A percentile compares a stretch with the other conserved stretches of the same genome.
Conservation (phyloP, 2,113 vertebrate species). For the Xyliphius kryptos region DNA sequence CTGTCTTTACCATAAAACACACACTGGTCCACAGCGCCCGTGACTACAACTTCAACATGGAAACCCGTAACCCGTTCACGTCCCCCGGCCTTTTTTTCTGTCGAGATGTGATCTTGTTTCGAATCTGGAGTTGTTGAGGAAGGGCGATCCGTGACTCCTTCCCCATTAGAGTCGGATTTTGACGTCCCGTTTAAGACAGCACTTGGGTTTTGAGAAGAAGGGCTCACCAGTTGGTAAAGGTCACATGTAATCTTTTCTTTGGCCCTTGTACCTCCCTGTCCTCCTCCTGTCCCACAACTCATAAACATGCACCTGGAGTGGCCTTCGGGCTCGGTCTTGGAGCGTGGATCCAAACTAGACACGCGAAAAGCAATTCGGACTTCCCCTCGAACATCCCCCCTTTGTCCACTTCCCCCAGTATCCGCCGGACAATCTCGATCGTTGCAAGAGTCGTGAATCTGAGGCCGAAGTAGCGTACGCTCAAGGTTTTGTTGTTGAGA, state of each 20-base stretch:
- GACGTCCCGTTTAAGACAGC: conserved; percentile 68
- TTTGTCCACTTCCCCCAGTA: conserved; percentile 39
- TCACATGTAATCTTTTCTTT: conserved; percentile 96
- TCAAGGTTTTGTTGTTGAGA: conserved; percentile 66
- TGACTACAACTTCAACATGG: conserved; percentile 92
- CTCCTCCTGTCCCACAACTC: conserved; percentile 66
- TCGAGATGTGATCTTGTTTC: conserved; percentile 47
- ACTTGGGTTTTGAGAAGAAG: conserved; percentile 71
- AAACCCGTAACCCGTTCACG: conserved; percentile 75
- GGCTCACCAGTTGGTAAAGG: conserved; percentile 87
- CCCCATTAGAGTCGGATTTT: conserved; percentile 53
- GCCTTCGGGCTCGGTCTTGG: conserved; percentile 59
- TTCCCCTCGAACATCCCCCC: conserved; percentile 65
- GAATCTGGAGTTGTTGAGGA: conserved; percentile 37
- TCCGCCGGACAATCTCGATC: conserved; percentile 40
- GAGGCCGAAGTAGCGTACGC: conserved; percentile 50
- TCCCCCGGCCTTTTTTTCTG: conserved; percentile 55
- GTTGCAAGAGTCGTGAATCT: conserved; percentile 28
- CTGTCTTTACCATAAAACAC: conserved; percentile 89
- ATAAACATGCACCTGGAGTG: conserved; percentile 74
- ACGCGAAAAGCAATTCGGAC: conserved; percentile 89
- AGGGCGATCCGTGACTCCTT: conserved; percentile 53
- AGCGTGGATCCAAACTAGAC: conserved; percentile 72
- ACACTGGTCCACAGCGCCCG: conserved; percentile 87
- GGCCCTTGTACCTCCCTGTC: conserved; percentile 62